Evolutionary conservation across 2,113 vertebrate genomes (phyloP).

Genomic region (Lynx canadensis): DNA sequence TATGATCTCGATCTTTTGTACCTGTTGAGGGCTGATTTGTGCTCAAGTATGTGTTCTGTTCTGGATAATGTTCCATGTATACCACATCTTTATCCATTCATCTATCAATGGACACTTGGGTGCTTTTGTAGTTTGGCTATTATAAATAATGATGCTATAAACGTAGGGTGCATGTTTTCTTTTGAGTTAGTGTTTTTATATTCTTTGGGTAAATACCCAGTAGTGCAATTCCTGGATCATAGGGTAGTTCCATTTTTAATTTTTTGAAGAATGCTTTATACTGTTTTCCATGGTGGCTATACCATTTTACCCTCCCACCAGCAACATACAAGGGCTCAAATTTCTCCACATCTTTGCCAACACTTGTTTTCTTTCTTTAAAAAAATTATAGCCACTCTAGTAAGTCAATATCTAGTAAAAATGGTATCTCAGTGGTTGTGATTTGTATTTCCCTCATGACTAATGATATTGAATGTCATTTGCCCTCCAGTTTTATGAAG

Average conservation of each 20-base stretch:
- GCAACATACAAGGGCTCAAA: background rate
- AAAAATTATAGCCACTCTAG: background rate
- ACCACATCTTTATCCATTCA: background rate
- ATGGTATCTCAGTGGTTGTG: background rate
- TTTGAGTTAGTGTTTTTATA: background rate
- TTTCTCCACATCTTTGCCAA: background rate
- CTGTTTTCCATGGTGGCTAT: background rate
- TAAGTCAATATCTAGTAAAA: background rate
- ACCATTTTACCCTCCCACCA: background rate
- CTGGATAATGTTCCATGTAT: background rate
- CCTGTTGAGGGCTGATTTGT: too few species aligned
- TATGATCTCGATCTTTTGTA: too few species aligned
- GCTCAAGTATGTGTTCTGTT: too few species aligned
- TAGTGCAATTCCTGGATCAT: background rate
- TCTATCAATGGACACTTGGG: background rate
- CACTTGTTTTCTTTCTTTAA: background rate
- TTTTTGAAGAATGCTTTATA: background rate
- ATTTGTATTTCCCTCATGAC: background rate
- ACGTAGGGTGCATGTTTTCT: background rate
- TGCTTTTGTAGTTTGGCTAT: background rate
- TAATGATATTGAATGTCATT: background rate
- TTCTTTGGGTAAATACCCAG: background rate
- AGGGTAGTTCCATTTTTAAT: background rate
- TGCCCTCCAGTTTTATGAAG: background rate
- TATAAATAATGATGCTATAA: background rate